Percentiles rank a stretch among this genome's conserved stretches.
Conservation (phyloP, 2,797 vertebrate genomes). For the Myripristis murdjan region DNA sequence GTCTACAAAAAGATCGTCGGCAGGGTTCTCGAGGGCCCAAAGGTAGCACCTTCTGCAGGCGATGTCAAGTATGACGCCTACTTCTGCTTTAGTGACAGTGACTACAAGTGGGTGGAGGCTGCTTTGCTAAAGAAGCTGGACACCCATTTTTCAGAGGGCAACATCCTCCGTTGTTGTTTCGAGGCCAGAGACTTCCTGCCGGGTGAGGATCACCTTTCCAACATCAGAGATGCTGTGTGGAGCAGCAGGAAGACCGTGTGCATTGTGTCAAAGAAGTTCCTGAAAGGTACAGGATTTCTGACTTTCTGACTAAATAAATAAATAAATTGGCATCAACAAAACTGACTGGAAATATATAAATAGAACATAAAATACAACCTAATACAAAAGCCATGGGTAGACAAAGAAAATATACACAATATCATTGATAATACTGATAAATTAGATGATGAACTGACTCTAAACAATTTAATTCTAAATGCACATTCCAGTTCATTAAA, state of each 20-base stretch:
- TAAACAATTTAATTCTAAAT: no score
- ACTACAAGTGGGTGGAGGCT: conserved; percentile 91
- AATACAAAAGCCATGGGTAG: no score
- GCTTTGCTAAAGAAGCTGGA: conserved; percentile 89
- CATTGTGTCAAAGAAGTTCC: conserved; percentile 91
- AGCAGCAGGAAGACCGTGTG: conserved; percentile 90
- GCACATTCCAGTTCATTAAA: no score
- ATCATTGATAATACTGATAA: no score
- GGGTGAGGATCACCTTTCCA: conserved; percentile 89
- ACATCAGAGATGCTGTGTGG: conserved; percentile 92
- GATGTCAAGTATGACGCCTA: conserved; percentile 86
- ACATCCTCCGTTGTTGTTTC: conserved; percentile 90
- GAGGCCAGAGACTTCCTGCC: conserved; percentile 95
- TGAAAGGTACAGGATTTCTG: conserved; percentile 74
- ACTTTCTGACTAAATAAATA: no score
- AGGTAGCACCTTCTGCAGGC: conserved; percentile 15
- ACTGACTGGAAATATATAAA: no score
- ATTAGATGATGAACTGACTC: no score
- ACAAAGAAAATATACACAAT: no score
- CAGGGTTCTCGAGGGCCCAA: conserved; percentile 66
- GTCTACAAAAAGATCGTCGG: conserved; percentile 82
- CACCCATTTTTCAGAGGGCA: conserved; percentile 87
- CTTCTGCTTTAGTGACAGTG: conserved; percentile 89
- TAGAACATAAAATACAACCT: no score
- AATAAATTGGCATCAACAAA: no score